Base-by-base conservation (phyloP, 2,113 vertebrate species). In the Colinus virginianus region DNA sequence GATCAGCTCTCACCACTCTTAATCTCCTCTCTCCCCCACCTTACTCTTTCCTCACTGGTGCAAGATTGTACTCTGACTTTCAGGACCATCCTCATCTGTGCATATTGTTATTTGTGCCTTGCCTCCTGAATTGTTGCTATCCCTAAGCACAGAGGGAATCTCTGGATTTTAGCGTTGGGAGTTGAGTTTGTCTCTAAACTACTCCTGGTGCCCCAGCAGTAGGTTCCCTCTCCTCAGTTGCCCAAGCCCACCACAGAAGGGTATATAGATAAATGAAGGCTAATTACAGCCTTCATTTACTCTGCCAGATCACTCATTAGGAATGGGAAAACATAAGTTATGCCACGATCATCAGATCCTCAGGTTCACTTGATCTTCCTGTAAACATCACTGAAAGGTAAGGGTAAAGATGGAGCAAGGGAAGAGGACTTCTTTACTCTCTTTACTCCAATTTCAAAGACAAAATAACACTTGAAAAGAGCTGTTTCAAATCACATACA, bases 51-150 rank as follows among this genome's bases (percentile, higher is more conserved):
- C 77, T 84, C 83, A 14, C 25, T 6, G 3, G 17, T 13, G 12
- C 1, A 4, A 38, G 12, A 38, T 20, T 2, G 0, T 4, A 78
- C 36, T 40, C 9, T 11, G 19, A 26, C n/a, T 45, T 36, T 55
- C 46, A 77, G 67, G 72, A 66, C 16, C 19, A 53, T 72, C 26
- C 53, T 5, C 59, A 84, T 2, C 9, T 68, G 25, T 55, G 84
- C 36, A 7, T 25, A 72, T 59, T 84, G 21, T 67, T 85, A 87
- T 84, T 93, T 90, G 88, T 90, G 87, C 81, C 68, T 82, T 76
- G 32, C 58, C 8, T 88, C 85, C 71, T 78, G 40, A 88, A 78
- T 84, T 82, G 76, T 28, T 81, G 22, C 34, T 78, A 18, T 63
- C 18, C 32, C 61, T 59, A 45, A 74, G 32, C n/a, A 70, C 8